phyloP scores from a whole-genome alignment of 2,113 vertebrate genomes.

The Cololabis saira region DNA sequence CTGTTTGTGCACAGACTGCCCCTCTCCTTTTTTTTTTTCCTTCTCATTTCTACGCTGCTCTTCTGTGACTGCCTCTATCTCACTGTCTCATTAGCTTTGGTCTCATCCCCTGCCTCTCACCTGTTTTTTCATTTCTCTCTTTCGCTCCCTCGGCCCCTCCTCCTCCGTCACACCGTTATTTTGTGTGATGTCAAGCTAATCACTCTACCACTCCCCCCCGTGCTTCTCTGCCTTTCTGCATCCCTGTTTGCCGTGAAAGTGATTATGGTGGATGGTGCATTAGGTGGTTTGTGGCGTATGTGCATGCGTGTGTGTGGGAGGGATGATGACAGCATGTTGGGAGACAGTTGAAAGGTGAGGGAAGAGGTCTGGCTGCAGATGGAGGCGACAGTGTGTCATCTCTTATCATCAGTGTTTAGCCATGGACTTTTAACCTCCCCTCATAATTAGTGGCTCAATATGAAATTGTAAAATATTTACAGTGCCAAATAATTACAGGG shows the following conservation, averaged over 20 bases:
- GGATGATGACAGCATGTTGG: slow-evolving; percentile 37
- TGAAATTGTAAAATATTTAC: slow-evolving; percentile 70
- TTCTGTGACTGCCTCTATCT: slow-evolving; percentile 38
- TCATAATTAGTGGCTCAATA: slow-evolving; percentile 51
- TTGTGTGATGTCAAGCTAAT: slow-evolving; percentile 62
- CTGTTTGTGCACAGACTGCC: slow-evolving; percentile 18
- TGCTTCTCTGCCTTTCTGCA: slow-evolving; percentile 18
- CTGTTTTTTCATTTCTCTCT: slow-evolving; percentile 53
- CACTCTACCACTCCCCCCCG: slow-evolving; percentile 31
- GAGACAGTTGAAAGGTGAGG: slow-evolving; percentile 68
- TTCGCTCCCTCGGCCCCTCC: not conserved
- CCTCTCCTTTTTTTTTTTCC: slow-evolving; percentile 2
- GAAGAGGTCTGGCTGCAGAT: slow-evolving; percentile 26
- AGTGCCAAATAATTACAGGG: slow-evolving; percentile 63
- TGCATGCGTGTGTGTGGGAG: slow-evolving; percentile 24
- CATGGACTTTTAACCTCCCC: slow-evolving; percentile 30
- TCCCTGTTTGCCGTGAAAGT: slow-evolving; percentile 48
- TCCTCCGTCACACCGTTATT: slow-evolving; percentile 42
- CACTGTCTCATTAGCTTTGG: slow-evolving; percentile 62
- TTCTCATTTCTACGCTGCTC: slow-evolving; percentile 24
- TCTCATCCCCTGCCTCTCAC: slow-evolving; percentile 59
- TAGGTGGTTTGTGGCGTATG: slow-evolving; percentile 23
- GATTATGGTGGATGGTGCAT: slow-evolving; percentile 42
- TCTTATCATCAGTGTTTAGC: slow-evolving; percentile 58
- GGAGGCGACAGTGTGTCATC: slow-evolving; percentile 49